Percentiles rank a stretch among this genome's conserved stretches.
These are phyloP conservation scores for Clivina fossor DNA, from an alignment of 2,888 invertebrate genomes.

Conservation along the genomic window DNA sequence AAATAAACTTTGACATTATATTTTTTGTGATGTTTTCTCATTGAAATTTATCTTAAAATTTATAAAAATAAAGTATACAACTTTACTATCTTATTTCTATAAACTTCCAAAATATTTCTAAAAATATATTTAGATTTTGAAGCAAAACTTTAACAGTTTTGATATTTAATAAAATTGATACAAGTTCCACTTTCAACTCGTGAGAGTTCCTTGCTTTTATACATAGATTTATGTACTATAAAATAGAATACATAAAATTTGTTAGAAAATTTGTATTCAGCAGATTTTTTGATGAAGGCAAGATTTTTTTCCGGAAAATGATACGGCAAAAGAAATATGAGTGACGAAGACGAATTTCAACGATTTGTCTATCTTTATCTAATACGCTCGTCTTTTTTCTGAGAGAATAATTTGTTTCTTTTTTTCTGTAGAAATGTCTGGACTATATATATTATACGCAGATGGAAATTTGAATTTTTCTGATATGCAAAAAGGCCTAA, in stretches of 20 bases:
- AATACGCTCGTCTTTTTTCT: conserved; percentile 15
- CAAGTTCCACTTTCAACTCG: no score
- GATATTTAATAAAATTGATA: no score
- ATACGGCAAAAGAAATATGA: conserved; percentile 7
- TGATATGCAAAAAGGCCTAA: conserved; percentile 10
- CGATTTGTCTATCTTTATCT: conserved; percentile 20
- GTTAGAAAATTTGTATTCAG: background rate
- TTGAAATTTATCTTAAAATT: no score
- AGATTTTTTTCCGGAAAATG: background rate
- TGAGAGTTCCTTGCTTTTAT: no score
- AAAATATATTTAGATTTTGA: no score
- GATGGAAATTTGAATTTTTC: conserved; percentile 3
- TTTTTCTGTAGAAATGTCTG: background rate
- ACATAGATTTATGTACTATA: background rate
- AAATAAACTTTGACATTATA: no score
- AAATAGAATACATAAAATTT: background rate
- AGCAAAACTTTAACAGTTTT: no score
- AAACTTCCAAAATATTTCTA: no score
- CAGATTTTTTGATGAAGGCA: background rate
- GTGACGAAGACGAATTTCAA: conserved; percentile 3
- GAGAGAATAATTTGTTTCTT: conserved; percentile 13
- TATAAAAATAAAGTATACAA: no score
- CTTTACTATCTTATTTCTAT: no score
- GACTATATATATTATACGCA: conserved; percentile 14
- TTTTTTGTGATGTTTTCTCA: no score